Conservation (phyloP, 2,888 invertebrate genomes). For the Lumbricus terrestris region DNA sequence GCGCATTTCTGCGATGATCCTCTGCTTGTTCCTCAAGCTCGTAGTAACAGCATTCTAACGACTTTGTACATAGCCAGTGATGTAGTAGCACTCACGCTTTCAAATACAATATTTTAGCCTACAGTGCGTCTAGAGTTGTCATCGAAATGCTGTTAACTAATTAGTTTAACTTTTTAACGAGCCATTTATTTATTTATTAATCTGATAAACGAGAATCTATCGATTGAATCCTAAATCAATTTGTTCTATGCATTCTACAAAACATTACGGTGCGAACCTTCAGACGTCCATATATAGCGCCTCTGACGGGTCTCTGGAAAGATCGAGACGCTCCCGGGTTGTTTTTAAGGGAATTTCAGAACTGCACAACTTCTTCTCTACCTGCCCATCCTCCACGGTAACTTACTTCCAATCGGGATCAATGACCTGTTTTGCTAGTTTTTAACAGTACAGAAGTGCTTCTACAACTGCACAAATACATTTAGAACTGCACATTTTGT, state of each 20-base stretch:
- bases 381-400: too few relatives aligned
- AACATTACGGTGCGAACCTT: too few relatives aligned
- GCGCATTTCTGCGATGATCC: neutral
- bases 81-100: neutral
- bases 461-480: too few relatives aligned
- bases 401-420: too few relatives aligned
- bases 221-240: neutral
- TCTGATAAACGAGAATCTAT: neutral
- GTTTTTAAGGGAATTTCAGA: too few relatives aligned
- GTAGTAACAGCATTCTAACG: neutral
- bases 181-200: neutral
- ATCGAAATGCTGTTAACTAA: neutral
- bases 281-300: too few relatives aligned
- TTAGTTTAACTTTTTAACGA: neutral
- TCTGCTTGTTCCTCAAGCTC: neutral
- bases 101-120: neutral
- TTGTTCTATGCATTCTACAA: neutral
- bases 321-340: too few relatives aligned
- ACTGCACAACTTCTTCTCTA: too few relatives aligned
- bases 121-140: neutral
- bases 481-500: too few relatives aligned
- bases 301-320: too few relatives aligned
- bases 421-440: too few relatives aligned
- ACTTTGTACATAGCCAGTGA: neutral
- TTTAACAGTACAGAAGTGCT: too few relatives aligned